Evolutionary conservation across 1,140 invertebrate species (phyloP).

Genomic region (Sesamia nonagrioides): DNA sequence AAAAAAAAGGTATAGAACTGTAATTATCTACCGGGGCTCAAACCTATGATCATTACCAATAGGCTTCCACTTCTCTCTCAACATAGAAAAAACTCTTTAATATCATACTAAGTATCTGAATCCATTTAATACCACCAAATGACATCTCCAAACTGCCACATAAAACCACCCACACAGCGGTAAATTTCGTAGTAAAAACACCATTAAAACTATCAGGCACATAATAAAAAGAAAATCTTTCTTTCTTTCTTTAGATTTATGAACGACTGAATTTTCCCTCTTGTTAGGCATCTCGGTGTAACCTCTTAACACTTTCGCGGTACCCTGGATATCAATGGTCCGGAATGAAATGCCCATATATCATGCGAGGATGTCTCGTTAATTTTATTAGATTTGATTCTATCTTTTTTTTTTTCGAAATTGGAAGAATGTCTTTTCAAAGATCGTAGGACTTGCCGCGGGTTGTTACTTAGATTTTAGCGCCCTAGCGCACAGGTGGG

Average conservation of each 20-base stretch:
- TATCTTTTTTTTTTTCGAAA: neutral
- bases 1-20: no score
- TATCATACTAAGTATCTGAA: no score
- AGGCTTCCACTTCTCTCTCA: no score
- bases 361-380: neutral
- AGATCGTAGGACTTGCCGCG: no score
- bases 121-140: neutral
- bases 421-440: no score
- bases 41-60: no score
- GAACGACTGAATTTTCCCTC: slow-evolving; percentile 23
- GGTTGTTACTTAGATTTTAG: no score
- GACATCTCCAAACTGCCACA: neutral
- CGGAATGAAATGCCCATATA: slow-evolving; percentile 19
- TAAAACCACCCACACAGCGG: neutral
- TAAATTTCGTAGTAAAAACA: neutral
- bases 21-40: no score
- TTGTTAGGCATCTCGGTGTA: slow-evolving; percentile 17
- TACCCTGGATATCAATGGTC: slow-evolving; percentile 23
- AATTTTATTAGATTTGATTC: slow-evolving; percentile 14
- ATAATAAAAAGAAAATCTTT: slow-evolving; percentile 17
- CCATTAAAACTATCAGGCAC: slow-evolving; percentile 14
- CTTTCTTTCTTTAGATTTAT: slow-evolving; percentile 30
- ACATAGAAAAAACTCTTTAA: no score
- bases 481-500: no score
- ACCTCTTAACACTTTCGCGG: slow-evolving; percentile 43